Evolutionary conservation across 2,888 invertebrate species (phyloP).

Genomic region (Papilio protenor): DNA sequence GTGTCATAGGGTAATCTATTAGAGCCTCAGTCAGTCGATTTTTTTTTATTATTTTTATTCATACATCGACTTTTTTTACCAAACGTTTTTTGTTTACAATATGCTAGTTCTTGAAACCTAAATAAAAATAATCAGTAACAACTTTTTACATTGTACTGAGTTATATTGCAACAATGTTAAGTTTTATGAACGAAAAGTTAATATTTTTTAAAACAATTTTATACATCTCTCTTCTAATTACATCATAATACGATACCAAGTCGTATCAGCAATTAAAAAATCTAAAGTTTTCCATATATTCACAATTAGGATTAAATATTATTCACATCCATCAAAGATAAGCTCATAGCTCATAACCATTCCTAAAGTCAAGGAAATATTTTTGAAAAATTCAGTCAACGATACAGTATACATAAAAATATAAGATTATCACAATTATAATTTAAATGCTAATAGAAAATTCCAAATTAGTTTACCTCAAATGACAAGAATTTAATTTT

Average conservation of each 20-base stretch:
- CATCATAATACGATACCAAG: not conserved
- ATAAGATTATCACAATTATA: conserved; percentile 32
- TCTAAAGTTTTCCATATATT: not conserved
- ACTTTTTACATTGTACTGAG: not conserved
- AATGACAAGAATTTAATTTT: not conserved
- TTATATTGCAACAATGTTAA: not conserved
- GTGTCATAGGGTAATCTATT: too few relatives aligned
- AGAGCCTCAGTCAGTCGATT: too few relatives aligned
- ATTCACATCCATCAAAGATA: conserved; percentile 10
- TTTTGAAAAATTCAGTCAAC: conserved; percentile 18
- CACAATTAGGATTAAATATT: not conserved
- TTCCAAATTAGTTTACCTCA: not conserved
- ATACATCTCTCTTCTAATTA: not conserved
- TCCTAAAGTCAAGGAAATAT: not conserved
- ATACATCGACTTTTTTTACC: too few relatives aligned
- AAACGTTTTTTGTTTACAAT: too few relatives aligned
- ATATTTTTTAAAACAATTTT: not conserved
- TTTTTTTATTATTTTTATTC: too few relatives aligned
- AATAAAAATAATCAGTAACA: not conserved
- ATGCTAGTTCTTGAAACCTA: not conserved
- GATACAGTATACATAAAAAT: conserved; percentile 2
- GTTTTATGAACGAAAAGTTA: not conserved
- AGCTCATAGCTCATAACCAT: conserved; percentile 16
- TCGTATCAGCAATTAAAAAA: not conserved
- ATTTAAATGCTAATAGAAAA: conserved; percentile 28